Conservation (phyloP, 2,888 invertebrate species). For the Troides aeacus region DNA sequence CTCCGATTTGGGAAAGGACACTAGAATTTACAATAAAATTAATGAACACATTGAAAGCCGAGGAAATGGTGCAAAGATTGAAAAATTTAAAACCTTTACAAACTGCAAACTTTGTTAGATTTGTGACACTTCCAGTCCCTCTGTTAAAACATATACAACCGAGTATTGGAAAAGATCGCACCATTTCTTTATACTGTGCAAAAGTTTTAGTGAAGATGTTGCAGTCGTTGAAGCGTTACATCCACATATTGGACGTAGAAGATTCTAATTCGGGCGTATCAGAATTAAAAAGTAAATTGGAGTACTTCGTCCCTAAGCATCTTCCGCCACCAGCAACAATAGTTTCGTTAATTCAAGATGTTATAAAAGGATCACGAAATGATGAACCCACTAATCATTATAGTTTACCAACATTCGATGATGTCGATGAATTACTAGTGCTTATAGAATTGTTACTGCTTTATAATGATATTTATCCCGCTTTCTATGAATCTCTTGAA, state of each 20-base stretch:
- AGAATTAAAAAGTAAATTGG: constrained; percentile 64
- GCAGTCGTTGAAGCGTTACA: constrained; percentile 72
- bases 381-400: constrained; percentile 52
- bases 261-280: constrained; percentile 45
- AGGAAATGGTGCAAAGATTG: constrained; percentile 70
- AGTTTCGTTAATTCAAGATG: constrained; percentile 57
- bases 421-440: constrained; percentile 57
- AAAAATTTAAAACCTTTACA: constrained; percentile 71
- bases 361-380: constrained; percentile 43
- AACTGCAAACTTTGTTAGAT: constrained; percentile 73
- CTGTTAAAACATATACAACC: constrained; percentile 69
- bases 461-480: constrained; percentile 67
- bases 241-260: constrained; percentile 71
- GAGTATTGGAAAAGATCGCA: constrained; percentile 58
- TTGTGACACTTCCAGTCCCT: constrained; percentile 71
- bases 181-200: constrained; percentile 69
- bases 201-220: constrained; percentile 79
- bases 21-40: constrained; percentile 69
- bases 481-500: constrained; percentile 71
- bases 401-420: constrained; percentile 52
- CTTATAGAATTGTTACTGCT: constrained; percentile 64
- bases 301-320: constrained; percentile 71
- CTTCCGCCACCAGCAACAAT: constrained; percentile 59
- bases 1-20: constrained; percentile 77
- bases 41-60: constrained; percentile 68